Evolutionary conservation across 2,888 invertebrate species (phyloP), one percentile per base, ranked within the genome.

Genomic region (Eulithis prunata): DNA sequence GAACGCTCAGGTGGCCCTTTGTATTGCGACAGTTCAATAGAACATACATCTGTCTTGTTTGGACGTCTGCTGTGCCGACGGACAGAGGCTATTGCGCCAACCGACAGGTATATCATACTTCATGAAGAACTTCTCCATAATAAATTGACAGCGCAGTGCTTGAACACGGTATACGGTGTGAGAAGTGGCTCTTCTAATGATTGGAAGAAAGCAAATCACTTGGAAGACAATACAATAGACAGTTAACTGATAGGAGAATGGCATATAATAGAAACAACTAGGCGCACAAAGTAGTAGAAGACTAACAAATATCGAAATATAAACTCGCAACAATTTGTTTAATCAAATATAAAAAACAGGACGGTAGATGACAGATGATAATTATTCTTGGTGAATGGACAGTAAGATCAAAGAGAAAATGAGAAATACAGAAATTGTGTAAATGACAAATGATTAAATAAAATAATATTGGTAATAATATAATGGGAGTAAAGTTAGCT

Each of bases 1-100:
- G 71, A 82, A 81, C 82, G 78, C 77, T 85, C 82, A 84, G 83
- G 81, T 83, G 81, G 75, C 76, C 73, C 77, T 79, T 79, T 81
- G 83, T 81, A 74, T 75, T 71, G 73, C 72, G 85, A 88, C 86
- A 86, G 79, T 78, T 87, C 83, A 84, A 88, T 89, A 80, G 80
- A 77, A 83, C 80, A 84, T 79, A 81, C 79, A 84, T 84, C 80
- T 83, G 80, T 87, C 85, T 82, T 76, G 80, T 79, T 78, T 73
- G 75, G 72, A 68, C 71, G 74, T 74, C 73, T 65, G 72, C 58
- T 60, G 59, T 45, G 36, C 56, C 66, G 67, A 65, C 68, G 78
- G 78, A 83, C 78, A 72, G 71, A 70, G 76, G 69, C 77, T 73
- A 80, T 80, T 82, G 80, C 81, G 77, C 70, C 72, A 69, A 57